Evolutionary conservation across 2,797 vertebrate species (phyloP).

Genomic region (Siniperca obscura): DNA sequence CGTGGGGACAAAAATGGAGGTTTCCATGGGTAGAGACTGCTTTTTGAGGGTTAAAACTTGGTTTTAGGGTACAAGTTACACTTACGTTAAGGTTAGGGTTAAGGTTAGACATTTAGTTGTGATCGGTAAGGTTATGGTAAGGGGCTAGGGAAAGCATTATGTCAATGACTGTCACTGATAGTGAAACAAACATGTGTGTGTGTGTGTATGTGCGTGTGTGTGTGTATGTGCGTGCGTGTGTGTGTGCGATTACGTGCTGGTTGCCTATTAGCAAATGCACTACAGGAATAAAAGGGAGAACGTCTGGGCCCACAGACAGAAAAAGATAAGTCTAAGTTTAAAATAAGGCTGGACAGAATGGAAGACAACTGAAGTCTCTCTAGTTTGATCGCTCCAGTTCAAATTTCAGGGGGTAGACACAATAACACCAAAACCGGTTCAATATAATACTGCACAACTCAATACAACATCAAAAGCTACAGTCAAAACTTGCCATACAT

Average conservation of each 20-base stretch:
- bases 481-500: not conserved
- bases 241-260: not conserved
- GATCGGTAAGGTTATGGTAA: no score
- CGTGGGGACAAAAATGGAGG: no score
- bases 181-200: no score
- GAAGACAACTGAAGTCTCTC: not conserved
- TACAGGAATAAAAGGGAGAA: not conserved
- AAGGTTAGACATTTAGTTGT: no score
- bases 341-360: not conserved
- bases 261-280: not conserved
- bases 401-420: not conserved
- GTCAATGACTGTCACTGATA: no score
- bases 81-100: no score
- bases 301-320: not conserved
- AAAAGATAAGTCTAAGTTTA: not conserved
- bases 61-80: no score
- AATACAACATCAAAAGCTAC: not conserved
- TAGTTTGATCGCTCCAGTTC: not conserved
- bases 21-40: no score
- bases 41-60: no score
- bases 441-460: not conserved
- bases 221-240: no score
- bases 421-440: not conserved
- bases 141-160: no score
- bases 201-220: no score